Evolutionary conservation across 2,888 invertebrate species (phyloP).

Genomic region (Agrochola macilenta): DNA sequence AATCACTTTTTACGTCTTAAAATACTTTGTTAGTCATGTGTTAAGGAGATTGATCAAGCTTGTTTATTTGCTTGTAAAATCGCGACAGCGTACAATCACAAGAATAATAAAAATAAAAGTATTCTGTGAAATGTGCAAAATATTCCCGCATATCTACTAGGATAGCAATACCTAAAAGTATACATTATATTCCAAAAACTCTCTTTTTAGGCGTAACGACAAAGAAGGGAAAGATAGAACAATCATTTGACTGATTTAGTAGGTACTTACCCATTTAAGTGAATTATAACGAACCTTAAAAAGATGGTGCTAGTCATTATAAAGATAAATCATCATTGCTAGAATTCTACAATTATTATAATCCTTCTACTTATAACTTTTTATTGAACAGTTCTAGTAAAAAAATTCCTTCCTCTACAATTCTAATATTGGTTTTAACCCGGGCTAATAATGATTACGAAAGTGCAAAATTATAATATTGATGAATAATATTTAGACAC

Average conservation of each 20-base stretch:
- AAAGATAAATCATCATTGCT: not conserved
- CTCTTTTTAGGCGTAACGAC: not conserved
- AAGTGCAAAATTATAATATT: not conserved
- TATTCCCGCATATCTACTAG: slow-evolving; percentile 33
- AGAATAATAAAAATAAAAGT: not conserved
- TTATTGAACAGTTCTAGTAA: not conserved
- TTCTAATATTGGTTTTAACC: not conserved
- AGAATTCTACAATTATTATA: not conserved
- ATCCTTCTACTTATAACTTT: not conserved
- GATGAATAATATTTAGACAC: not conserved
- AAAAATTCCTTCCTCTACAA: not conserved
- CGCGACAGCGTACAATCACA: not conserved
- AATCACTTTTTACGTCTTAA: not conserved
- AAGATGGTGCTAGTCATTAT: not conserved
- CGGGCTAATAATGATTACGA: not conserved
- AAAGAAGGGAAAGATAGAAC: not conserved
- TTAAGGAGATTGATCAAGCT: not conserved
- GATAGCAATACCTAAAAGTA: slow-evolving; percentile 11
- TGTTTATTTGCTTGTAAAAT: not conserved
- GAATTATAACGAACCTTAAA: not conserved
- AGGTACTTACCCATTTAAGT: not conserved
- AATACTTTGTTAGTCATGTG: not conserved
- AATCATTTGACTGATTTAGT: not conserved
- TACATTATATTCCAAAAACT: not conserved
- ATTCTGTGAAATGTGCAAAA: not conserved